A percentile compares a stretch with the other conserved stretches of the same genome.
Conservation (phyloP, 2,888 invertebrate species). For the Magallana nippona region DNA sequence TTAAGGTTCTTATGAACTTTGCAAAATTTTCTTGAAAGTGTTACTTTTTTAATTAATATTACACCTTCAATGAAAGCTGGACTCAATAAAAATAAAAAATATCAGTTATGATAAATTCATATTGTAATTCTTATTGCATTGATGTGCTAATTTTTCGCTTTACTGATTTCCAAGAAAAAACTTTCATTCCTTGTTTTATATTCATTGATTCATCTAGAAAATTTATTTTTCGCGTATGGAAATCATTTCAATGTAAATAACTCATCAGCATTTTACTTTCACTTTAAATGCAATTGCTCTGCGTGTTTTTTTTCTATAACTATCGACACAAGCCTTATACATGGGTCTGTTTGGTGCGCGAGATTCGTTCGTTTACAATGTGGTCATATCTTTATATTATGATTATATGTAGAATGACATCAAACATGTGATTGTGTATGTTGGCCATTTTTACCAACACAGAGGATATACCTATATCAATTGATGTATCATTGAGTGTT, state of each 20-base stretch:
- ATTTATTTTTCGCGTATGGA: background rate
- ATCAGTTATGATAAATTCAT: no score
- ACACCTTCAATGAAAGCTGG: no score
- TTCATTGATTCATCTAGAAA: background rate
- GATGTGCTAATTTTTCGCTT: no score
- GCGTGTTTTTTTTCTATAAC: background rate
- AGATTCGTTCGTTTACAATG: background rate
- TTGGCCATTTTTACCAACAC: background rate
- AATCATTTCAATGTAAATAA: no score
- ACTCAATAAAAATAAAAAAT: no score
- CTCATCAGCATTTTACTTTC: background rate
- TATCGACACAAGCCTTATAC: background rate
- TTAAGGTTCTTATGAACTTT: no score
- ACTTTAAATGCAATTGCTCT: background rate
- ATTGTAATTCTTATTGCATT: no score
- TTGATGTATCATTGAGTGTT: background rate
- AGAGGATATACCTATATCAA: background rate
- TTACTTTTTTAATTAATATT: no score
- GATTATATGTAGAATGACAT: no score
- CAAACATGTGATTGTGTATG: no score
- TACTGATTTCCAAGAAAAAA: no score
- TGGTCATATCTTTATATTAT: background rate
- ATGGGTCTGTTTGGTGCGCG: background rate
- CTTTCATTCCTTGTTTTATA: background rate
- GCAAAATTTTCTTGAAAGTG: no score